Evolutionary conservation across 1,140 invertebrate species (phyloP).

Genomic region (Pogonus chalceus): DNA sequence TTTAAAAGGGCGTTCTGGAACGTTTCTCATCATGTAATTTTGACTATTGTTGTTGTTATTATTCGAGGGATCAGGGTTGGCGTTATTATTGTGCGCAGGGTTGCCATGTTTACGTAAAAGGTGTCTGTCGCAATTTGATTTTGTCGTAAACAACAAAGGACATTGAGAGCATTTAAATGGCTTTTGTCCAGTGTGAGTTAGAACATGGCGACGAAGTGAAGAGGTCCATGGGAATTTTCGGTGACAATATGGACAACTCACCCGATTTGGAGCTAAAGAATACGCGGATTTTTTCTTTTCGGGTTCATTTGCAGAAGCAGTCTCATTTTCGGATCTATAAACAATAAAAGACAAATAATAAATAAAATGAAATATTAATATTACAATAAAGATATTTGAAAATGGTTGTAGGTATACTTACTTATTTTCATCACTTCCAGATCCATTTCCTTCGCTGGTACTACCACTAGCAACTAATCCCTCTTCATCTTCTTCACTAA

Average conservation of each 20-base stretch:
- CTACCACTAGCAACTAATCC: slow-evolving; percentile 57
- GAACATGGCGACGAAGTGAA: slow-evolving; percentile 80
- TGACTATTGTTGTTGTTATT: slow-evolving; percentile 29
- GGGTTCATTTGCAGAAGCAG: slow-evolving; percentile 26
- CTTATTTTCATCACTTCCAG: slow-evolving; percentile 70
- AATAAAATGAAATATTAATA: slow-evolving; percentile 3
- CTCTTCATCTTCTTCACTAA: slow-evolving; percentile 59
- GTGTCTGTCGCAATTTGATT: slow-evolving; percentile 93
- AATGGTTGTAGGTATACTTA: slow-evolving; percentile 31
- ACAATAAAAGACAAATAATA: slow-evolving; percentile 18
- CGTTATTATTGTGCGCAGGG: slow-evolving; percentile 29
- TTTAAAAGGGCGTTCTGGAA: slow-evolving; percentile 73
- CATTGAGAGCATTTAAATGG: slow-evolving; percentile 91
- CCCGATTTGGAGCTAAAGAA: slow-evolving; percentile 85
- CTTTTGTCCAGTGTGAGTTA: slow-evolving; percentile 92
- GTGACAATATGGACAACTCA: slow-evolving; percentile 83
- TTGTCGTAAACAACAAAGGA: slow-evolving; percentile 87
- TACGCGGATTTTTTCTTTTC: slow-evolving; percentile 89
- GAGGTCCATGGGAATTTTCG: slow-evolving; percentile 94
- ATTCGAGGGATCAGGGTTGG: slow-evolving; percentile 25
- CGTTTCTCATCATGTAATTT: slow-evolving; percentile 51
- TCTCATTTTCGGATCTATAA: slow-evolving; percentile 47
- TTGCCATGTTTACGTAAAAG: slow-evolving; percentile 78
- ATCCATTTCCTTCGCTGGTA: slow-evolving; percentile 67
- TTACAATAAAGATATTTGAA: background rate